These are phyloP conservation scores for Adelosebastes latens DNA, from an alignment of 2,797 vertebrate genomes.

Conservation along the genomic window DNA sequence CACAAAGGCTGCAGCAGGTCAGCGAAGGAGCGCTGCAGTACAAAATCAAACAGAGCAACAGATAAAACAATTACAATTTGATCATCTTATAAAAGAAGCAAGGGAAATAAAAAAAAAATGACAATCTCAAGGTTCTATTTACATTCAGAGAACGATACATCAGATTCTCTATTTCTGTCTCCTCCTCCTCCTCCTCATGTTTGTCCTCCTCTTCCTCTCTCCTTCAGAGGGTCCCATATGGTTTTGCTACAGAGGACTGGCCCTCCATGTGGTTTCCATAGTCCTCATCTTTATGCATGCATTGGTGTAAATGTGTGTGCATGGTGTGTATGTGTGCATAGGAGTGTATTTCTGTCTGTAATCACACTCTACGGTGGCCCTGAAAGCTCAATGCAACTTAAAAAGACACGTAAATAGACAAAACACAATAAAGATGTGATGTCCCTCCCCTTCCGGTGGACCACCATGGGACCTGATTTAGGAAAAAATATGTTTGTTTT, in stretches of 20 bases:
- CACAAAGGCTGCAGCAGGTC: conserved; percentile 46
- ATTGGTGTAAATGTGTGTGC: neutral
- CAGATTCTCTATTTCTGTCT: conserved; percentile 40
- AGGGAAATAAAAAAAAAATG: conserved; percentile 62
- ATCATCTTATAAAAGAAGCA: conserved; percentile 68
- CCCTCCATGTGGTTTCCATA: neutral
- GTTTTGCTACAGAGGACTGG: conserved; percentile 64
- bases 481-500: too few species aligned
- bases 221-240: conserved; percentile 5
- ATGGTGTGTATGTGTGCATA: neutral
- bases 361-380: neutral
- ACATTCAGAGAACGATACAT: conserved; percentile 74
- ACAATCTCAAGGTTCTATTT: conserved; percentile 76
- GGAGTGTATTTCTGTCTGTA: neutral
- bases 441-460: too few species aligned
- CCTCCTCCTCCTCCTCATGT: neutral
- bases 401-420: neutral
- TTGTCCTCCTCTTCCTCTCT: conserved; percentile 10
- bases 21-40: conserved; percentile 17
- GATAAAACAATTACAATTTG: conserved; percentile 45
- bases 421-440: neutral
- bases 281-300: conserved; percentile 13
- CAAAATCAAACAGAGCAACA: conserved; percentile 50
- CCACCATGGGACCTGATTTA: too few species aligned
- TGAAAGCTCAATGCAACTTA: neutral